Base-by-base conservation (phyloP, 1,140 invertebrate genomes). In the Zaprionus africanus region DNA sequence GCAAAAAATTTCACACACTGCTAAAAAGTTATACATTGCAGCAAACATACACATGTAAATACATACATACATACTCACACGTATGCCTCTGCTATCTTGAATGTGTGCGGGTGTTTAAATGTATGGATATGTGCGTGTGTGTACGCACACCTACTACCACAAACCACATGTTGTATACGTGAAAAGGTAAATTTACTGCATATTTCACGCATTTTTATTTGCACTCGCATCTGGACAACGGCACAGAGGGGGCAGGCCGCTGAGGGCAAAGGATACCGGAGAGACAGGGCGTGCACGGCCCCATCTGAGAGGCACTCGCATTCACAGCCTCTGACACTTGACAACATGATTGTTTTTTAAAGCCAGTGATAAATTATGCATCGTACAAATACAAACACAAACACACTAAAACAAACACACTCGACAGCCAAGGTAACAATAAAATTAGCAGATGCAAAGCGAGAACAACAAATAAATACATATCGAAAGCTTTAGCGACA, bases 311-410 rank as follows among this genome's bases (percentile, higher is more conserved):
- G 67, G 75, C 53, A 26, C 65, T 72, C 61, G 75, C 62, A 80
- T 76, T 78, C 74, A 73, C 46, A 84, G 79, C 83, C 76, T 81
- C 88, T 87, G 83, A 88, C 83, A 87, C 81, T 87, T 87, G 83
- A 88, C 83, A 87, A 83, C 82, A 79, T 87, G 83, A 87, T 87
- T 87, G 83, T 87, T 88, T 83, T 87, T 83, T 43, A 84, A 88
- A 86, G 84, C 70, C 79, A 87, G 84, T 83, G 78, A 83, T 87
- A 87, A 87, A 87, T 87, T 87, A 87, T 87, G 84, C 84, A 86
- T 69, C 62, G 75, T 60, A 82, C 68, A 79, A 69, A 76, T 59
- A 54, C 62, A 81, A 73, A 81, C 36, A 49, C 65, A 67, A 62
- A 60, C 65, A 78, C 61, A 82, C 46, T 59, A 59, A 41, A 41